Percentiles rank a stretch among this genome's conserved stretches.
Conservation (phyloP, 2,113 vertebrate genomes). For the Myiopsitta monachus region DNA sequence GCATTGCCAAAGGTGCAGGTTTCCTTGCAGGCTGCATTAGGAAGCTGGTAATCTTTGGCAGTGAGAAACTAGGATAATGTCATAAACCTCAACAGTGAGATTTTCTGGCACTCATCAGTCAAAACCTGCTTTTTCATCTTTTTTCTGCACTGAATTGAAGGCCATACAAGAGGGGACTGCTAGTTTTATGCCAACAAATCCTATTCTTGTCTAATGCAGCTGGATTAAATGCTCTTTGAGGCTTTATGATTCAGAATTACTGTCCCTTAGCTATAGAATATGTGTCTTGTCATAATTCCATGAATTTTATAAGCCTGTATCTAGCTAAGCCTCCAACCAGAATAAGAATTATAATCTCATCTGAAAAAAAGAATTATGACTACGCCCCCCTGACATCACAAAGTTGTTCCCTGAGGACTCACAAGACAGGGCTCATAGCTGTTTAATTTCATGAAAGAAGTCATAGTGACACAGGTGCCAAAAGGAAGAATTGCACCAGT, state of each 20-base stretch:
- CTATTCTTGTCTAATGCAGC: not conserved
- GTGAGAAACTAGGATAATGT: not conserved
- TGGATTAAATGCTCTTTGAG: not conserved
- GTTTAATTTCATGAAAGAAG: not conserved
- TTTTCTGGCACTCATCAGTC: not conserved
- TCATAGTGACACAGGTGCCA: conserved; percentile 4
- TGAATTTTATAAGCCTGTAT: not conserved
- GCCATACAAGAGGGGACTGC: not conserved
- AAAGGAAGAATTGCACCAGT: not conserved
- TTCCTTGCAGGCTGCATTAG: not conserved
- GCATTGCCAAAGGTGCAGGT: not conserved
- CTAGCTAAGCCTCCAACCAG: not conserved
- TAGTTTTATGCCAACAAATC: not conserved
- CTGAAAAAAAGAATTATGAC: not conserved
- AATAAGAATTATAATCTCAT: not conserved
- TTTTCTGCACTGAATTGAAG: not conserved
- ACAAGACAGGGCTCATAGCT: not conserved
- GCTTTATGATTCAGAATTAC: not conserved
- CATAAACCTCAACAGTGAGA: not conserved
- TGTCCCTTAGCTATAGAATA: not conserved
- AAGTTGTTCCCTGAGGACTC: not conserved
- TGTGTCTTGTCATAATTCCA: not conserved
- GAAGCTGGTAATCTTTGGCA: not conserved
- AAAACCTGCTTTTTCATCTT: not conserved
- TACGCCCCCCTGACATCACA: not conserved